A percentile compares a stretch with the other conserved stretches of the same genome.
These are phyloP conservation scores for Nibea coibor DNA, from an alignment of 2,113 vertebrate species.

Conservation along the genomic window DNA sequence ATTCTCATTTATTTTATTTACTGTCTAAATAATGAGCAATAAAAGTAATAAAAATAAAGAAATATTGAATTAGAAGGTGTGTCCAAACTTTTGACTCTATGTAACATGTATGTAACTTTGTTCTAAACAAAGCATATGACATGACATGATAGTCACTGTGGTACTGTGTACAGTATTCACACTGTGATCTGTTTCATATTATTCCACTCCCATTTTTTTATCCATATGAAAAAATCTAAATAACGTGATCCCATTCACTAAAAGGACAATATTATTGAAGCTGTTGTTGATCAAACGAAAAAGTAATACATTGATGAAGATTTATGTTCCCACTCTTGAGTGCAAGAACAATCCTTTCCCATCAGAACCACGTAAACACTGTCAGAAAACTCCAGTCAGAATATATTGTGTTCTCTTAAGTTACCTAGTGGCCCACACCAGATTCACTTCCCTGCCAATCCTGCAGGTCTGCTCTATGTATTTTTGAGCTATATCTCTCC, in stretches of 20 bases:
- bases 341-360: slow-evolving; percentile 62
- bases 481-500: slow-evolving; percentile 60
- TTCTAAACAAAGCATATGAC: background rate
- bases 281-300: slow-evolving; percentile 64
- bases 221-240: slow-evolving; percentile 24
- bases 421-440: slow-evolving; percentile 62
- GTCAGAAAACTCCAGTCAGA: slow-evolving; percentile 53
- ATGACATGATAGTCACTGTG: background rate
- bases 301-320: slow-evolving; percentile 66
- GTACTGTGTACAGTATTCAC: background rate
- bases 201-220: slow-evolving; percentile 5
- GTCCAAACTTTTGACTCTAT: background rate
- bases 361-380: slow-evolving; percentile 73
- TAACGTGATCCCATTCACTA: slow-evolving; percentile 26
- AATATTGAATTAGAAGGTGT: too few relatives aligned
- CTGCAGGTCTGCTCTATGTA: slow-evolving; percentile 76
- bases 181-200: slow-evolving; percentile 42
- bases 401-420: slow-evolving; percentile 64
- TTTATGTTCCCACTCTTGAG: slow-evolving; percentile 64
- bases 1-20: too few relatives aligned
- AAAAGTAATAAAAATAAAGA: background rate
- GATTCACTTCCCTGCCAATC: slow-evolving; percentile 62
- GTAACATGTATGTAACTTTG: background rate
- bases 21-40: background rate
- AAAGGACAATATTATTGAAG: slow-evolving; percentile 38